Conservation (phyloP, 2,113 vertebrate species). For the Gymnorhina tibicen region DNA sequence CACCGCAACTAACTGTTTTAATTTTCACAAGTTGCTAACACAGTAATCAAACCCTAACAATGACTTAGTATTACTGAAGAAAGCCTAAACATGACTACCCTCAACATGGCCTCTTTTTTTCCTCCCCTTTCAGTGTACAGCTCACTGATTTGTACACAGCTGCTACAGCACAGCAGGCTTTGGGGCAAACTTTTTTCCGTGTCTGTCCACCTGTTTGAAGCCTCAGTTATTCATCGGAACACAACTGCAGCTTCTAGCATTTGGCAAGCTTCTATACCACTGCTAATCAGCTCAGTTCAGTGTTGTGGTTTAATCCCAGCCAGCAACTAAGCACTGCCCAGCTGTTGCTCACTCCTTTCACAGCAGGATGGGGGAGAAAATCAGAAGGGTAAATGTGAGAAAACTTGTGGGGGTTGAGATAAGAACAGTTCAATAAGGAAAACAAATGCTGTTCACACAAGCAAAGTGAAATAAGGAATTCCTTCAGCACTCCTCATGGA, state of each 20-base stretch:
- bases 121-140: rapidly evolving
- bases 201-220: not conserved
- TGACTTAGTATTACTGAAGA: not conserved
- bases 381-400: not conserved
- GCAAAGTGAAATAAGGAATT: not conserved
- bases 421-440: not conserved
- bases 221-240: not conserved
- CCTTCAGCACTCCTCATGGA: not conserved
- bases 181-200: rapidly evolving
- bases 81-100: rapidly evolving
- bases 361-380: not conserved
- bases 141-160: not conserved
- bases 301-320: not conserved
- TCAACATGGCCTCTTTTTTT: not conserved
- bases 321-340: not conserved
- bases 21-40: not conserved
- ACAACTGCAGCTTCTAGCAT: not conserved
- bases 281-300: not conserved
- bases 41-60: not conserved
- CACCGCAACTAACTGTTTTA: not conserved
- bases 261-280: not conserved
- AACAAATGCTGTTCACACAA: not conserved
- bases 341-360: too few relatives aligned
- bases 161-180: rapidly evolving
- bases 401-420: not conserved